Percentiles rank a stretch among this genome's conserved stretches.
phyloP scores from a whole-genome alignment of 1,140 invertebrate genomes.

The Zaprionus nigranus region DNA sequence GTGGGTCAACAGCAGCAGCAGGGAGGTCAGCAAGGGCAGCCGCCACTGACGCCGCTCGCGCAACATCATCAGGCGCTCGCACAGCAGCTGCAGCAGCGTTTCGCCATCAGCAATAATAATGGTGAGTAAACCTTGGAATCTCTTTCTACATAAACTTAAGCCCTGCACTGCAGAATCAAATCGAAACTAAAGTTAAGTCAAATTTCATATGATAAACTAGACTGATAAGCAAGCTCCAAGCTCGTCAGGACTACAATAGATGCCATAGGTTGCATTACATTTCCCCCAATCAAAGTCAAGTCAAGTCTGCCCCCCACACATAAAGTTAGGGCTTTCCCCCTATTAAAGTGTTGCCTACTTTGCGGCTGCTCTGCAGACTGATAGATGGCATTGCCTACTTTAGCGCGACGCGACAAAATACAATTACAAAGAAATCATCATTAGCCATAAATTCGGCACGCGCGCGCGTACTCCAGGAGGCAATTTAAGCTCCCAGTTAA shows the following conservation, averaged over 20 bases:
- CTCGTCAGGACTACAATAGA: too few species aligned
- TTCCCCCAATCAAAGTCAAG: too few species aligned
- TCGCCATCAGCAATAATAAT: conserved; percentile 84
- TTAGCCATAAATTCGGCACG: conserved; percentile 61
- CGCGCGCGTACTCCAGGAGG: conserved; percentile 18
- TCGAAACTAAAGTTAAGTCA: too few species aligned
- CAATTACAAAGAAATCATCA: conserved; percentile 50
- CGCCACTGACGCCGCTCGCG: conserved; percentile 75
- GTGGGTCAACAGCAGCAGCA: conserved; percentile 67
- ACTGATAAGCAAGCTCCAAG: too few species aligned
- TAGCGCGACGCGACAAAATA: neutral
- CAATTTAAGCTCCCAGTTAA: conserved; percentile 61
- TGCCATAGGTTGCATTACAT: too few species aligned
- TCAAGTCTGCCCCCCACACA: too few species aligned
- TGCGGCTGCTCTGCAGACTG: neutral
- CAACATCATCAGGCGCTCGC: conserved; percentile 84
- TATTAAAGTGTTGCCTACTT: conserved; percentile 40
- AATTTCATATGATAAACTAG: too few species aligned
- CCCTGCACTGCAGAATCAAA: too few species aligned
- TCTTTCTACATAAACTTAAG: too few species aligned
- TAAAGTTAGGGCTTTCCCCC: neutral
- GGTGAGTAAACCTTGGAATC: conserved; percentile 60
- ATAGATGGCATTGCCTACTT: conserved; percentile 40
- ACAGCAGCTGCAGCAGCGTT: conserved; percentile 83
- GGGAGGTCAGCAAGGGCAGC: conserved; percentile 47